Percentiles rank a stretch among this genome's conserved stretches.
Evolutionary conservation across 2,888 invertebrate species (phyloP).

Genomic region (Drosophila koepferae): DNA sequence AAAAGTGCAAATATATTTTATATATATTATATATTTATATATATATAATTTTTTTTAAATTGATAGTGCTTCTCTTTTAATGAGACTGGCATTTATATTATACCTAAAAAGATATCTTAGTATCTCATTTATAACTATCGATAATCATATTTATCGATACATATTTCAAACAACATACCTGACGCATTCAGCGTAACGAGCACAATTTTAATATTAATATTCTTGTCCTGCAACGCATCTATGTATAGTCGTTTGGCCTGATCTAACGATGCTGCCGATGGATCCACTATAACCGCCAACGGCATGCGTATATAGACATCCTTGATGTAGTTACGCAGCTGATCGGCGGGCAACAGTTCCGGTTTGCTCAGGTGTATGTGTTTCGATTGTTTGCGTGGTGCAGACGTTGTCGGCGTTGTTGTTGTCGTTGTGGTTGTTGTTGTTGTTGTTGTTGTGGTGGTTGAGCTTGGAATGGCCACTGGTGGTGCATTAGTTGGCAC

Average conservation of each 20-base stretch:
- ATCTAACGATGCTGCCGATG: constrained; percentile 81
- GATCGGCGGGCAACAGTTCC: constrained; percentile 83
- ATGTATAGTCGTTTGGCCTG: constrained; percentile 84
- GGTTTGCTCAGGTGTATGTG: constrained; percentile 79
- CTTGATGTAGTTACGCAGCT: constrained; percentile 84
- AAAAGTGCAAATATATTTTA: background rate
- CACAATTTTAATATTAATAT: constrained; percentile 84
- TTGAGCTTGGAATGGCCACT: constrained; percentile 2
- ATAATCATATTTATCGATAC: background rate
- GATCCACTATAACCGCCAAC: constrained; percentile 85
- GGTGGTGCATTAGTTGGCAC: constrained; percentile 27
- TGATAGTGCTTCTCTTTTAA: too few species aligned
- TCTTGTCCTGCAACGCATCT: constrained; percentile 82
- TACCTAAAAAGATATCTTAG: too few species aligned
- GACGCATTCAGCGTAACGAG: constrained; percentile 84
- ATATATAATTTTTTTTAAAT: too few species aligned
- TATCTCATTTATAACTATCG: background rate
- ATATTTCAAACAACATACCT: constrained; percentile 68
- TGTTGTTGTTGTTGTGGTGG: constrained; percentile 39
- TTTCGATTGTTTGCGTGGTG: constrained; percentile 78
- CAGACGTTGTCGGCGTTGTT: constrained; percentile 46
- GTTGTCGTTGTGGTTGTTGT: constrained; percentile 51
- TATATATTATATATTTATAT: too few species aligned
- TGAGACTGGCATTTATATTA: background rate
- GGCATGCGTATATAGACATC: constrained; percentile 85